Evolutionary conservation across 1,140 invertebrate genomes (phyloP), one percentile per base, ranked within the genome.

Genomic region (Heliothis virescens): DNA sequence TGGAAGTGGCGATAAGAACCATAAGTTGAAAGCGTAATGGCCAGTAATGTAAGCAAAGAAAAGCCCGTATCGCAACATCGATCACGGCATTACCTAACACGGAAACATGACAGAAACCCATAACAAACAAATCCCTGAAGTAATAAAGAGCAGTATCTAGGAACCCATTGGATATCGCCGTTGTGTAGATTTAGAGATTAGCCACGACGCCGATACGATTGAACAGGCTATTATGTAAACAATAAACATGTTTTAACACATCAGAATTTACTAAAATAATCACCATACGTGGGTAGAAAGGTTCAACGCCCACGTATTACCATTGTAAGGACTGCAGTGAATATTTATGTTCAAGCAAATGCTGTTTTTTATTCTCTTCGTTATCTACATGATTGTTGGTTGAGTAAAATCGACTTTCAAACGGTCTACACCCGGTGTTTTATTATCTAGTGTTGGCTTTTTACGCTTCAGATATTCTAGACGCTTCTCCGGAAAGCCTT

Each of bases 401-500:
- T 74, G 72, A 26, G 26, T 74, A 74, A 74, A 48, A 74, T 74
- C 34, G 57, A 74, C 48, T 57, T 57, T 48, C 48, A 74, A 59
- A 62, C 13, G 34, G 57, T 74, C 72, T 62, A 21, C 71, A 74
- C 53, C 53, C 48, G 15, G 53, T 53, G 77, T 85, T 83, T 83
- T 83, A 84, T 85, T 86, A 81, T 85, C 21, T 71, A 76, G 84
- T 76, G 79, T 82, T 69, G 77, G 80, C 57, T 83, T 86, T 88
- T 87, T 83, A 88, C 86, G 84, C 89, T 86, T 87, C 79, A 85
- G 81, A 87, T 87, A 86, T 85, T 87, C 82, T 81, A 85, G 82
- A 82, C 81, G 81, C 29, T 76, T 77, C 75, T 59, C 59, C 72
- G 10, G 29, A 52, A 48, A 79, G 71, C 76, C 86, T 90, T 87